Evolutionary conservation across 1,140 invertebrate genomes (phyloP), one percentile per base, ranked within the genome.

Genomic region (Solenopsis fugax): DNA sequence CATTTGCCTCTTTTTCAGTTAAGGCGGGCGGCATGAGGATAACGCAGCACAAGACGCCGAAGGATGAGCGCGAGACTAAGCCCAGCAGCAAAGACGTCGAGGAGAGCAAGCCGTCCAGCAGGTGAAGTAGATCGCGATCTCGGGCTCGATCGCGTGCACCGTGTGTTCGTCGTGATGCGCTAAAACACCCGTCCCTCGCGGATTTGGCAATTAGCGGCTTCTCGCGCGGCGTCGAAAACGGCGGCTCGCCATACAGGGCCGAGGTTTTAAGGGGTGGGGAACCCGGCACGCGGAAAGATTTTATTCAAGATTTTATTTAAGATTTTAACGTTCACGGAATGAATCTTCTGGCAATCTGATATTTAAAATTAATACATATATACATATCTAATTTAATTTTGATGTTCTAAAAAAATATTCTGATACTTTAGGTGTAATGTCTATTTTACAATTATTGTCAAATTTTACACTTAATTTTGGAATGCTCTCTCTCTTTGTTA

Each of bases 11-110:
- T 91, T 91, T 91, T 90, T 50, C 94, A 98, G 98, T 98, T 0
- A 99, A 98, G 96, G 98, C 97, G 86, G 98, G 98, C 29, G 98
- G 98, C 2, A 98, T 98, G 98, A 96, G 98, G 86, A 98, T 99
- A 92, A 98, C 97, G 6, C 98, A 98, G 90, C 97, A 98, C 92
- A 98, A 98, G 94, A 95, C 95, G 7, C 96, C 97, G 4, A 96
- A 96, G 58, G 92, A 96, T 0, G 96, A 97, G 75, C 96, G 96
- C 86, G 96, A 97, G 41, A 92, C 95, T 4, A 97, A 97, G 92
- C 76, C 91, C 4, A 77, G 81, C 4, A 77, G 81, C 34, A 94
- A 95, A 78, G 93, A 94, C 37, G 92, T 92, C 2, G 95, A 95
- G 16, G 95, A 96, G 24, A 92, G 75, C 34, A 95, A 92, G 87